Evolutionary conservation across 2,113 vertebrate species (phyloP).

Genomic region (Hemicordylus capensis): DNA sequence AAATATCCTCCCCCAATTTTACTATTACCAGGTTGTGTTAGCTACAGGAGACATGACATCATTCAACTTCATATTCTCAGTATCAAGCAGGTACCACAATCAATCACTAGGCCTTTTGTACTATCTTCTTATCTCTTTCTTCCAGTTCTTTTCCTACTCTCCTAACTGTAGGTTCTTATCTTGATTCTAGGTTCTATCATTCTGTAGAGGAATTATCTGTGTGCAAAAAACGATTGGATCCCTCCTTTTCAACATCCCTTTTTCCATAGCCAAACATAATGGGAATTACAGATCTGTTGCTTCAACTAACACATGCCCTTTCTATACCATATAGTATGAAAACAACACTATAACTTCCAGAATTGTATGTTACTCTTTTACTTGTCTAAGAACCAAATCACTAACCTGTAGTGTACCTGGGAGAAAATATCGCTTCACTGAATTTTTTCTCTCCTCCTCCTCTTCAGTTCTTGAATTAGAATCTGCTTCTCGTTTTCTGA

Average conservation of each 20-base stretch:
- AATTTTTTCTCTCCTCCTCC: neutral
- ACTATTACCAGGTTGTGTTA: neutral
- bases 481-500: neutral
- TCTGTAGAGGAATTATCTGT: neutral
- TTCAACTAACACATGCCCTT: neutral
- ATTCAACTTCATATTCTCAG: neutral
- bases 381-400: neutral
- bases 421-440: neutral
- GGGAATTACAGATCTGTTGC: neutral
- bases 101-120: neutral
- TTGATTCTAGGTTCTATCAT: neutral
- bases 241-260: neutral
- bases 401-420: neutral
- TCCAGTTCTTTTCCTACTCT: neutral
- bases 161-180: neutral
- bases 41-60: neutral
- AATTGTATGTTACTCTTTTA: neutral
- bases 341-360: neutral
- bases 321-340: neutral
- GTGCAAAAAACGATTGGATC: neutral
- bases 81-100: rapidly evolving
- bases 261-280: neutral
- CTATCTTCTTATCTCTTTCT: neutral
- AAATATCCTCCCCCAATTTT: neutral
- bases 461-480: neutral